Percentiles rank a stretch among this genome's conserved stretches.
Evolutionary conservation across 2,888 invertebrate genomes (phyloP).

Genomic region (Habrosyne pyritoides): DNA sequence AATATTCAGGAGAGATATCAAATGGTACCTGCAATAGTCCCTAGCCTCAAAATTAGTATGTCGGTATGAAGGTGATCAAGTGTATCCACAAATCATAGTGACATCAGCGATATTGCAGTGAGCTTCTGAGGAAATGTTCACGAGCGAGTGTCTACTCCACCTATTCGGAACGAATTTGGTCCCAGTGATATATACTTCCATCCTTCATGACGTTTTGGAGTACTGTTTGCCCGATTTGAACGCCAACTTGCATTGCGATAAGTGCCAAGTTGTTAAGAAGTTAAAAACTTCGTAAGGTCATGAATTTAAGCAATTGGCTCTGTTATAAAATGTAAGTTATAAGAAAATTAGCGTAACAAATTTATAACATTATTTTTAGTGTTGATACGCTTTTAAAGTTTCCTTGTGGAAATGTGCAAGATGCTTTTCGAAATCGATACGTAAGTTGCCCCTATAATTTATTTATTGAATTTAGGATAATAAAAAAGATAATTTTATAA

Average conservation of each 20-base stretch:
- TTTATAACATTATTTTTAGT: neutral
- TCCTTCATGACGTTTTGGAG: constrained; percentile 49
- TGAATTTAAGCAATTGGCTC: neutral
- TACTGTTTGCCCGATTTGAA: constrained; percentile 33
- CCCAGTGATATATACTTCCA: constrained; percentile 55
- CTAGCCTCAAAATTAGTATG: constrained; percentile 21
- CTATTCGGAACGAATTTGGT: constrained; percentile 50
- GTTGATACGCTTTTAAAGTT: no score
- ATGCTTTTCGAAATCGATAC: neutral
- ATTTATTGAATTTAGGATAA: constrained; percentile 1
- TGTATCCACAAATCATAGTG: constrained; percentile 65
- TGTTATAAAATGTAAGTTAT: neutral
- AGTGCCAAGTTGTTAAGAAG: constrained; percentile 3
- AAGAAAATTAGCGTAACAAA: neutral
- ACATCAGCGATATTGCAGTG: constrained; percentile 69
- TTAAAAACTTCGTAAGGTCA: neutral
- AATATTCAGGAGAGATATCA: constrained; percentile 1
- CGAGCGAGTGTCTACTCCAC: constrained; percentile 39
- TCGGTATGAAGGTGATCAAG: constrained; percentile 53
- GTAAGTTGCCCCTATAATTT: neutral
- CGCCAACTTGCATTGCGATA: neutral
- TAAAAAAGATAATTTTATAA: constrained; percentile 14
- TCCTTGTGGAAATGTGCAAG: neutral
- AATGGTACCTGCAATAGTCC: constrained; percentile 3
- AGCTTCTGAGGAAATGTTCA: constrained; percentile 55